These are phyloP conservation scores for Triplophysa siluroides DNA, from an alignment of 2,113 vertebrate genomes.

Conservation along the genomic window DNA sequence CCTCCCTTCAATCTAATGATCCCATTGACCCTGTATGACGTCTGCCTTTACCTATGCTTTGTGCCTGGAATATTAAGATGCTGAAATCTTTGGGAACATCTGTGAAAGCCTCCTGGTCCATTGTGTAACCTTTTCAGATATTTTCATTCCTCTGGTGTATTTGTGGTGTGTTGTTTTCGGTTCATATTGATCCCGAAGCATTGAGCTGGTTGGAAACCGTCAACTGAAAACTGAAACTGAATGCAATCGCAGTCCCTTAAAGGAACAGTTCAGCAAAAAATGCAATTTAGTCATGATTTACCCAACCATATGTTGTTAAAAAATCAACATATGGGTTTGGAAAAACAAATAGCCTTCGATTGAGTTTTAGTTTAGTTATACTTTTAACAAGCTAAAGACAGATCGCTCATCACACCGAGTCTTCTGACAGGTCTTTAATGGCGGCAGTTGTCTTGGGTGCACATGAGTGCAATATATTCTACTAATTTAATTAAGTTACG, in stretches of 20 bases:
- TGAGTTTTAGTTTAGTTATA: too few species aligned
- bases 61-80: constrained; percentile 4
- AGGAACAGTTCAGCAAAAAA: too few species aligned
- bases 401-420: neutral
- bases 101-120: neutral
- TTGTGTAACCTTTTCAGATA: neutral
- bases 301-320: too few species aligned
- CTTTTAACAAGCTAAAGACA: neutral
- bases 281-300: too few species aligned
- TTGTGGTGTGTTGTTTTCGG: too few species aligned
- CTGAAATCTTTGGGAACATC: neutral
- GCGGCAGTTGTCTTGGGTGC: neutral
- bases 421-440: constrained; percentile 27
- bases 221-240: constrained; percentile 28
- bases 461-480: neutral
- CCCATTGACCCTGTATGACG: constrained; percentile 26
- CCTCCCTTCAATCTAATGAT: constrained; percentile 28
- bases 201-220: constrained; percentile 28
- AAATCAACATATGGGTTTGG: too few species aligned
- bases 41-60: constrained; percentile 12
- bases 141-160: constrained; percentile 20
- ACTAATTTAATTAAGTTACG: neutral
- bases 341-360: too few species aligned
- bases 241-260: constrained; percentile 35
- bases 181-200: constrained; percentile 9